phyloP scores from a whole-genome alignment of 1,140 invertebrate species.

The Aphidius ervi region DNA sequence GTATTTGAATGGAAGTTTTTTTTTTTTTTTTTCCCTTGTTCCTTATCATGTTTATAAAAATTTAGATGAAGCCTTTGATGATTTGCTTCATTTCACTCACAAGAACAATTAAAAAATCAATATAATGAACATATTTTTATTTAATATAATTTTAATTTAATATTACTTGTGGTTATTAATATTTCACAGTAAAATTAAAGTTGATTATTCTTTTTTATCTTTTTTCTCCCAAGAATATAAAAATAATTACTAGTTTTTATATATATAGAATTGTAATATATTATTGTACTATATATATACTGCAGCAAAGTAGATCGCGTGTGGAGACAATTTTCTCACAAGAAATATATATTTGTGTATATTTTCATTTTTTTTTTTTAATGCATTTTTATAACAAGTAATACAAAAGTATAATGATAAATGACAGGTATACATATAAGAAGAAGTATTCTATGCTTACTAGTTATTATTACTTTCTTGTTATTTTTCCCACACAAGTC shows the following conservation, averaged over 20 bases:
- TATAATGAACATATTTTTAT: too few relatives aligned
- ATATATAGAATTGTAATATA: too few relatives aligned
- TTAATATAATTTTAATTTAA: constrained; percentile 30
- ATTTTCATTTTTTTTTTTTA: background rate
- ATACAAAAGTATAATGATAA: constrained; percentile 16
- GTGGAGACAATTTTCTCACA: constrained; percentile 9
- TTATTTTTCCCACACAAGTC: constrained; percentile 50
- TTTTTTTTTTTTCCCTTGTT: background rate
- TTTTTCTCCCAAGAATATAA: too few relatives aligned
- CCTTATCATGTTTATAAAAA: constrained; percentile 3
- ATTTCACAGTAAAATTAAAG: background rate
- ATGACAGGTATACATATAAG: constrained; percentile 14
- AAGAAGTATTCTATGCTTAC: constrained; percentile 16
- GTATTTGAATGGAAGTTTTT: constrained; percentile 23
- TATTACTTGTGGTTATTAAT: constrained; percentile 43
- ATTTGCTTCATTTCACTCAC: too few relatives aligned
- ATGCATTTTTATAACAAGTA: constrained; percentile 2
- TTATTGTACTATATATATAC: too few relatives aligned
- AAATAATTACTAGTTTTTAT: too few relatives aligned
- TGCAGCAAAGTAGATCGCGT: background rate
- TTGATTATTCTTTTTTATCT: too few relatives aligned
- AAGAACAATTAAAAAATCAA: too few relatives aligned
- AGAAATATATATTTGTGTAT: background rate
- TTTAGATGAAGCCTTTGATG: constrained; percentile 43
- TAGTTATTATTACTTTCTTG: constrained; percentile 36